Conservation (phyloP, 2,797 vertebrate species). For the Parauchenoglanis punctatus region DNA sequence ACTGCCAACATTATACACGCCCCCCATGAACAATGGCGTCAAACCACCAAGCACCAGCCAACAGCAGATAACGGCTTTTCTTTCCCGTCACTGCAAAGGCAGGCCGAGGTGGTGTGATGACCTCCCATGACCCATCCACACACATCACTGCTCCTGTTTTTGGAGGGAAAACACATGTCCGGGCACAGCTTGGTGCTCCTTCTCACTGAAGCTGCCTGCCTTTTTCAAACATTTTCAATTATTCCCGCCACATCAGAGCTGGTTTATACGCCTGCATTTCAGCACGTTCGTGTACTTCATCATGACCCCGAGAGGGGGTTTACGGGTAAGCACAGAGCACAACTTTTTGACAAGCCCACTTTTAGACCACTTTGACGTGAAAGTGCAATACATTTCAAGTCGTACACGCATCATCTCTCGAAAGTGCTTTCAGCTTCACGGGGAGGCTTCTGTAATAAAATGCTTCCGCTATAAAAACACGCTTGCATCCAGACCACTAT, state of each 20-base stretch:
- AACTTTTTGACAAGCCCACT: neutral
- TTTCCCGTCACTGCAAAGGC: neutral
- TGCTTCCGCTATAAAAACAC: neutral
- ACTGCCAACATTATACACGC: neutral
- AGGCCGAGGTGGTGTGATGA: slow-evolving; percentile 49
- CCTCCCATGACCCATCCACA: slow-evolving; percentile 56
- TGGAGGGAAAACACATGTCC: slow-evolving; percentile 44
- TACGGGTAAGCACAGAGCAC: neutral
- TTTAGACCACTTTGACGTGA: neutral
- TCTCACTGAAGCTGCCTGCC: slow-evolving; percentile 28
- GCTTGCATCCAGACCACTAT: neutral
- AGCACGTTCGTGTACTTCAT: neutral
- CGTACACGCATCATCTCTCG: neutral
- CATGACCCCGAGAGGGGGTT: neutral
- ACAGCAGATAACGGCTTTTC: too few species aligned
- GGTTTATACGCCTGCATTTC: neutral
- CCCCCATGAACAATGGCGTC: neutral
- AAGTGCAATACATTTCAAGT: neutral
- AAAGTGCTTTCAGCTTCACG: neutral
- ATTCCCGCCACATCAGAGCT: slow-evolving; percentile 41
- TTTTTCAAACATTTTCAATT: slow-evolving; percentile 38
- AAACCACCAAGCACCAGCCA: neutral
- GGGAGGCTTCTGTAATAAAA: neutral
- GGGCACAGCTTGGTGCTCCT: slow-evolving; percentile 53
- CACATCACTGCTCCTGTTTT: slow-evolving; percentile 54